Conservation (phyloP, 2,797 vertebrate species). For the Brachyrhaphis roseni region DNA sequence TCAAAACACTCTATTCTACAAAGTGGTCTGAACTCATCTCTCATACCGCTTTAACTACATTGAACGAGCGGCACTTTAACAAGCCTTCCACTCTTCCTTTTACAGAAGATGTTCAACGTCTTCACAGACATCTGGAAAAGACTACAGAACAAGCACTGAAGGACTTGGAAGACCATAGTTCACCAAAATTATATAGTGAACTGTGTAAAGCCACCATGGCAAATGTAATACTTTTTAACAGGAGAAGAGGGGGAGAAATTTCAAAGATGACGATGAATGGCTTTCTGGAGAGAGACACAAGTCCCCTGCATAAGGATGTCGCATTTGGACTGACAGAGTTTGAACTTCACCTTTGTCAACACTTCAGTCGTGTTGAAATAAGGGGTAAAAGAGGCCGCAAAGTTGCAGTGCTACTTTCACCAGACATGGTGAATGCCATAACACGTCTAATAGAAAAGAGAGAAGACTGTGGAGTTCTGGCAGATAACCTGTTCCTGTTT, state of each 20-base stretch:
- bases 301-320: slow-evolving; percentile 10
- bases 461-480: slow-evolving; percentile 37
- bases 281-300: slow-evolving; percentile 20
- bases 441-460: slow-evolving; percentile 26
- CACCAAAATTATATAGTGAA: slow-evolving; percentile 13
- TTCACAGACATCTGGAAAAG: slow-evolving; percentile 42
- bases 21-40: slow-evolving; percentile 47
- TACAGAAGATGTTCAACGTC: slow-evolving; percentile 39
- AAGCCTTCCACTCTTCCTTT: slow-evolving; percentile 46
- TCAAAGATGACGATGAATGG: slow-evolving; percentile 6
- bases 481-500: slow-evolving; percentile 27
- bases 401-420: slow-evolving; percentile 27
- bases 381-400: slow-evolving; percentile 28
- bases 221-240: slow-evolving; percentile 20
- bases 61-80: slow-evolving; percentile 34
- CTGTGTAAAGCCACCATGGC: slow-evolving; percentile 20
- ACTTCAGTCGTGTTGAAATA: slow-evolving; percentile 36
- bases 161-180: slow-evolving; percentile 6
- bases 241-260: slow-evolving; percentile 9
- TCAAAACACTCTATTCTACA: slow-evolving; percentile 23
- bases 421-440: slow-evolving; percentile 33
- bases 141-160: slow-evolving; percentile 16
- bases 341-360: slow-evolving; percentile 29
- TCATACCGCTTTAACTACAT: slow-evolving; percentile 21
- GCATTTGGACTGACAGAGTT: slow-evolving; percentile 18